Evolutionary conservation across 2,797 vertebrate genomes (phyloP), one percentile per base, ranked within the genome.

Genomic region (Gorsachius magnificus): DNA sequence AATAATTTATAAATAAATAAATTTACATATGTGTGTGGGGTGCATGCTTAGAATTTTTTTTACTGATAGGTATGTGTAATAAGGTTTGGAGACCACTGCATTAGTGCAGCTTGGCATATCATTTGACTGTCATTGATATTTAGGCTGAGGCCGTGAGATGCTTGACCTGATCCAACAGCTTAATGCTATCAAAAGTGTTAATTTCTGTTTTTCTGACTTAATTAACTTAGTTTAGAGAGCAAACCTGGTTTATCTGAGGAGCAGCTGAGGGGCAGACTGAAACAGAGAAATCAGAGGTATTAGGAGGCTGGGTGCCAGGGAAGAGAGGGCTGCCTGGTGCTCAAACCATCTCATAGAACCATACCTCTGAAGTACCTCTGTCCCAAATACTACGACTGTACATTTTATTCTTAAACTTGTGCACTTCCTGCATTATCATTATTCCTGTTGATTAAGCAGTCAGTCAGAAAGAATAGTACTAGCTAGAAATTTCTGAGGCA

Each of bases 41-140:
- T 71, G 9, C 6, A 17, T 7, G 12, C 9, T 68, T 6, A 51
- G 1, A 7, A 9, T 9, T 54, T 87, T 54, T 87, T 91, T 85
- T 71, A 21, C 4, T 45, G 3, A 5, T 51, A 6, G 8, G 3
- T 33, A 3, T n/a, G 8, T 2, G 2, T 54, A 29, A 14, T 46
- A 12, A 41, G 46, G 24, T 80, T 71, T 68, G 10, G 15, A 83
- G 33, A 51, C 31, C 9, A 50, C 13, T 28, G 25, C 28, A 12
- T 48, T 66, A 38, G 13, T 46, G 22, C 36, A 69, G 4, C 36
- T 76, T 79, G 38, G 5, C 16, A 0, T 43, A 15, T 60, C 6
- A 9, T 56, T 87, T 92, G 63, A n/a, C 6, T 38, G 11, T 56
- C 16, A 24, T 8, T 76, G 58, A 7, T 69, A 28, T 57, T 78